Percentiles rank a stretch among this genome's conserved stretches.
Evolutionary conservation across 2,888 invertebrate genomes (phyloP).

Genomic region (Lasioglossum villosulum): DNA sequence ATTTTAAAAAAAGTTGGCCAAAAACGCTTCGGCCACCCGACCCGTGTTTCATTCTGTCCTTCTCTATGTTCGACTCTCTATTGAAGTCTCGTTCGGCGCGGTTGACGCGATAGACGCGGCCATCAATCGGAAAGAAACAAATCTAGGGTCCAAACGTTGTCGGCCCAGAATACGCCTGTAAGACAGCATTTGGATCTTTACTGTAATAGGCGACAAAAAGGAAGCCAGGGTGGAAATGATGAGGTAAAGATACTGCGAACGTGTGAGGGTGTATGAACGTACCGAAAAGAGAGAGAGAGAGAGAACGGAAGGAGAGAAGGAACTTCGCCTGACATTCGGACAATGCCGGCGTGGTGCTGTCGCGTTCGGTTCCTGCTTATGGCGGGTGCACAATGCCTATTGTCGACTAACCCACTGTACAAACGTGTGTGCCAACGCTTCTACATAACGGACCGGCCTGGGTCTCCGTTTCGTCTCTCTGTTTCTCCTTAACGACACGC

Average conservation of each 20-base stretch:
- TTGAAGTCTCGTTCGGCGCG: too few relatives aligned
- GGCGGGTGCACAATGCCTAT: constrained; percentile 84
- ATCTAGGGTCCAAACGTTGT: too few relatives aligned
- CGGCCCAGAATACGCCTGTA: too few relatives aligned
- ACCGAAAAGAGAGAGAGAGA: constrained; percentile 28
- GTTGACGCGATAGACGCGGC: too few relatives aligned
- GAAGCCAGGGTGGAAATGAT: constrained; percentile 7
- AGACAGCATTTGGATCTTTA: too few relatives aligned
- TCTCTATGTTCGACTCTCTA: too few relatives aligned
- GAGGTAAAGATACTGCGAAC: constrained; percentile 36
- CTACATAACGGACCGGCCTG: constrained; percentile 66
- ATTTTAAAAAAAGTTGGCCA: too few relatives aligned
- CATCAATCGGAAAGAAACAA: too few relatives aligned
- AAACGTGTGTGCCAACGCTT: constrained; percentile 79
- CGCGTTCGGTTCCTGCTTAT: constrained; percentile 83
- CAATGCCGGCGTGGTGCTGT: constrained; percentile 81
- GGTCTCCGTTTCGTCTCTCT: constrained; percentile 55
- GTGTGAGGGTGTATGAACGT: constrained; percentile 3
- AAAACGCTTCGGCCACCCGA: too few relatives aligned
- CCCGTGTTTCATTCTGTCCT: too few relatives aligned
- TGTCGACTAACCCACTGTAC: constrained; percentile 80
- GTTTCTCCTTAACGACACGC: constrained; percentile 50
- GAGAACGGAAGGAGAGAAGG: constrained; percentile 56
- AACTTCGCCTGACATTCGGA: constrained; percentile 81
- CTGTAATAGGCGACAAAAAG: constrained; percentile 35